Evolutionary conservation across 2,888 invertebrate species (phyloP), one percentile per base, ranked within the genome.

Genomic region (Lasioglossum leucozonium): DNA sequence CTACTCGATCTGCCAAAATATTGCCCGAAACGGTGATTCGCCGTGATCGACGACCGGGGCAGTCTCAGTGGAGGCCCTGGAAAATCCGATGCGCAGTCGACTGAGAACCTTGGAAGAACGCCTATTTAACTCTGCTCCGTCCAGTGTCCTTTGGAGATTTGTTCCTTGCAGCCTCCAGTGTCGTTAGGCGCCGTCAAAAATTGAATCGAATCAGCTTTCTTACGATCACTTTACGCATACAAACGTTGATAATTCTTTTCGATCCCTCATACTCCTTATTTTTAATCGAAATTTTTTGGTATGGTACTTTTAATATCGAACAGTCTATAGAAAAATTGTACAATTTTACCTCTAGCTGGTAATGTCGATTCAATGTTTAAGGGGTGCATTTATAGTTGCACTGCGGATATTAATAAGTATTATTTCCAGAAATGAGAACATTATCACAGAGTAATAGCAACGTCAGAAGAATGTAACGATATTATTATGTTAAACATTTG

Each of bases 1-100:
- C 42, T 26, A 65, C n/a, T 58, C 40, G 37, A n/a, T 69, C 82
- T 89, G 90, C 85, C 91, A 87, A 90, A 90, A 90, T 89, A 89
- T 88, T 85, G 82, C 2, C 30, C 58, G 58, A 72, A 40, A 58
- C 6, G 69, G 16, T 55, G 69, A 76, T 85, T 79, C 77, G 26
- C 74, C 65, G 65, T 91, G 90, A 90, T 89, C 73, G 87, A 89
- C 88, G 89, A 87, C 62, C 58, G 51, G 18, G 13, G 51, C 58
- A 8, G 8, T 34, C 34, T 65, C 65, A 16, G 16, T 30, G 65
- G 16, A 6, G 65, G 10, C 47, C 55, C 71, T 22, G n/a, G 40
- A 65, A 34, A 65, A 22, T 1, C 4, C 22, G 2, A 30, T 30
- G 16, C 3, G 51, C 1, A 51, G 22, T 51, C n/a, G 10, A 51